Base-by-base conservation (phyloP, 1,140 invertebrate genomes). In the Macrocentrus cingulum region DNA sequence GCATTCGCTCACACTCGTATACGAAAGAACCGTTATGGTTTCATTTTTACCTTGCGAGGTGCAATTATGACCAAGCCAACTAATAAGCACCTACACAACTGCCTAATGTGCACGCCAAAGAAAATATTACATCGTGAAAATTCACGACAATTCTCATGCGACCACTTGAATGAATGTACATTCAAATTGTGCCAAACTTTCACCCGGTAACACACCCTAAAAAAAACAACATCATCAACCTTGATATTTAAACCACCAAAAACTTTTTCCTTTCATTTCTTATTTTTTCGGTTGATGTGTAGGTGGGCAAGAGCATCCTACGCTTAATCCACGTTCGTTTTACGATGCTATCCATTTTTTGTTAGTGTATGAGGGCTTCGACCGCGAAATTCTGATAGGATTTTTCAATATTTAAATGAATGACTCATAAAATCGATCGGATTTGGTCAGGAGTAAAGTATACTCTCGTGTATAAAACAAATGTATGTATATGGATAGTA, bases 81-180 rank as follows among this genome's bases (percentile, higher is more conserved):
- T 50, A 50, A 50, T 50, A 50, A 50, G 48, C 29, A 50, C 48
- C 29, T 50, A 50, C 48, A 32, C 8, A 13, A 46, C 44, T 46
- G 4, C 18, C 18, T 20, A 8, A 20, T 20, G 44, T 46, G 18
- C 3, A 46, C 44, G 44, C 19, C n/a, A 11, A 46, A 46, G 44
- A 13, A 46, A 20, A 20, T 22, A 11, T 29, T 15, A 16, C 4
- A 5, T 22, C 16, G 19, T 46, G 18, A 46, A 46, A 29, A 23
- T 22, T 23, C 19, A 23, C 18, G 44, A 8, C 13, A 6, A 46
- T 19, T 16, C n/a, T 42, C 4, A 29, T 5, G 25, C n/a, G 34
- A 52, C 18, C 36, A 52, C 22, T 39, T 15, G 8, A 39, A 39
- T 39, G 15, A n/a, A n/a, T n/a, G n/a, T n/a, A n/a, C n/a, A n/a